Base-by-base conservation (phyloP, 1,140 invertebrate genomes). In the Caenorhabditis inopinata region DNA sequence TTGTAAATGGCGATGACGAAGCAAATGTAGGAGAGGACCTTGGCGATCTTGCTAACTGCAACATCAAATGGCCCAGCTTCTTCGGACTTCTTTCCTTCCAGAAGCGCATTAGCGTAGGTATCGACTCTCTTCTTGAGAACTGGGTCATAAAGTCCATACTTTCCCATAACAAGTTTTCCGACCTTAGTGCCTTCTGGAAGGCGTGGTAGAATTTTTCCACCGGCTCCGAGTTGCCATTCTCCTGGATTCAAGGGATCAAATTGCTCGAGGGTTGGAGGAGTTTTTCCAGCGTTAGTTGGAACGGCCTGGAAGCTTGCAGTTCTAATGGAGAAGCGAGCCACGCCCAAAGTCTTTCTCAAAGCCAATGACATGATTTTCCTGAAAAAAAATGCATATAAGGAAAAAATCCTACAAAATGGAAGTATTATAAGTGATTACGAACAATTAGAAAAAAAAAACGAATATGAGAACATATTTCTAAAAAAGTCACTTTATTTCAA, bases 181-280 rank as follows among this genome's bases (percentile, higher is more conserved):
- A 78, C 78, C 6, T 83, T 85, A n/a, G 86, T 87, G 46, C 86
- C 86, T 73, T 87, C 87, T 29, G 86, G 87, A 2, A 88, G 85
- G 82, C 87, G 87, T 23, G 87, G 87, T 51, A 88, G 83, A 74
- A 88, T 88, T 58, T 88, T 88, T n/a, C 86, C 87, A 46, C 48
- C 85, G 32, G 85, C 83, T 48, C 86, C 86, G 48, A 87, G 76
- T 74, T 87, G 86, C 86, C 86, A 87, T 58, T 87, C 84, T 76
- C 86, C 86, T 46, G 86, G 86, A 79, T 87, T 87, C 27, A 87
- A 79, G 12, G 86, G 86, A 58, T 87, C 86, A 79, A 87, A 87
- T 49, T 87, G 78, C 21, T 86, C 85, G 32, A 86, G 79, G 4
- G 85, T 80, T 53, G 85, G 85, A 21, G 83, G 82, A 35, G 80